A percentile compares a stretch with the other conserved stretches of the same genome.
These are phyloP conservation scores for Camponotus vicinus DNA, from an alignment of 1,140 invertebrate species.

Conservation along the genomic window DNA sequence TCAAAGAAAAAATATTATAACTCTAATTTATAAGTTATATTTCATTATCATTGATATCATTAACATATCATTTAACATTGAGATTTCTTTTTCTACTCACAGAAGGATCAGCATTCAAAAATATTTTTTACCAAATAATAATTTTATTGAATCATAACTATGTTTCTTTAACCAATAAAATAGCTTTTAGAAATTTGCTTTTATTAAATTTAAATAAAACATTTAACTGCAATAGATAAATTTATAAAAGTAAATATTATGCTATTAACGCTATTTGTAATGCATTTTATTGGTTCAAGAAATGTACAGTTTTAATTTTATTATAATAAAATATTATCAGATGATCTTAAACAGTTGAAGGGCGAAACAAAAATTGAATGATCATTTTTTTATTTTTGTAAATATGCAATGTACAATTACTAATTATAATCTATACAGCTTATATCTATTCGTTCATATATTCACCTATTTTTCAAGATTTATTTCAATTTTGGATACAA, in stretches of 20 bases:
- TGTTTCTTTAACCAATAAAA: slow-evolving; percentile 24
- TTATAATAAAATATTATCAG: background rate
- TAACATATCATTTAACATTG: background rate
- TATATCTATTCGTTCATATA: slow-evolving; percentile 23
- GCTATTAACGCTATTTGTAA: background rate
- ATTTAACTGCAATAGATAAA: background rate
- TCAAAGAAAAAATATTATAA: background rate
- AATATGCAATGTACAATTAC: slow-evolving; percentile 62
- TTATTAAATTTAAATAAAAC: background rate
- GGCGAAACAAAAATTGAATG: background rate
- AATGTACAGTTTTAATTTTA: slow-evolving; percentile 8
- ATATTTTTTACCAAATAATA: background rate
- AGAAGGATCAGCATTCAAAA: slow-evolving; percentile 10
- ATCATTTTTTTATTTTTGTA: background rate
- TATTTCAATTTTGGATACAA: slow-evolving; percentile 44
- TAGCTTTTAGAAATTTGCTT: background rate
- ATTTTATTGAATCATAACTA: background rate
- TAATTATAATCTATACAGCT: slow-evolving; percentile 57
- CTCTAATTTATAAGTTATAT: background rate
- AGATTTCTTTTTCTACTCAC: background rate
- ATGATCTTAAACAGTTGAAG: background rate
- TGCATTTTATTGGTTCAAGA: slow-evolving; percentile 25
- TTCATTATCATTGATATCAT: slow-evolving; percentile 9
- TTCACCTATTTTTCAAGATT: slow-evolving; percentile 36
- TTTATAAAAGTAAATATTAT: background rate